A percentile compares a stretch with the other conserved stretches of the same genome.
Conservation (phyloP, 2,797 vertebrate genomes). For the Chanos chanos region DNA sequence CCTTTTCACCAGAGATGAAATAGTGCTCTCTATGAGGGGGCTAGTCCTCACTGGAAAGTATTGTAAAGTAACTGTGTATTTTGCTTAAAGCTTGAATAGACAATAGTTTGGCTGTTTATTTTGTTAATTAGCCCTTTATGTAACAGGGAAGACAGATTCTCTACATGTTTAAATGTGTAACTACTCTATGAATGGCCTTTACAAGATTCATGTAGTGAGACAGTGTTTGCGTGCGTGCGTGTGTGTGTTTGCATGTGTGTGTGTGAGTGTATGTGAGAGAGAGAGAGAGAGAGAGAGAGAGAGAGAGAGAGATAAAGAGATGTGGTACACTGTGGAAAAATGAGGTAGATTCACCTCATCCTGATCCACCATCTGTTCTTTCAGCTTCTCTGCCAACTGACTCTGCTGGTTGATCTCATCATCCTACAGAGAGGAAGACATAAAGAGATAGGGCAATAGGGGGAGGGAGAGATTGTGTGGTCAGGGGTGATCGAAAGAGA, state of each 20-base stretch:
- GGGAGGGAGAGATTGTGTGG: background rate
- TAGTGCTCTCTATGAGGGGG: too few species aligned
- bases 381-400: constrained; percentile 85
- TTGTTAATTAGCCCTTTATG: too few species aligned
- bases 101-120: too few species aligned
- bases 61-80: too few species aligned
- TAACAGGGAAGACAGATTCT: background rate
- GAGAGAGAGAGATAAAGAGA: background rate
- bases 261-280: too few species aligned
- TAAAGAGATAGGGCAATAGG: constrained; percentile 4
- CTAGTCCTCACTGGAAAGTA: too few species aligned
- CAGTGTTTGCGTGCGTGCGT: too few species aligned
- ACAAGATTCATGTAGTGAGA: too few species aligned
- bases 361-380: constrained; percentile 91
- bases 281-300: background rate
- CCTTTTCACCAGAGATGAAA: too few species aligned
- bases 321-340: background rate
- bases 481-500: background rate
- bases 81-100: too few species aligned
- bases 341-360: constrained; percentile 80
- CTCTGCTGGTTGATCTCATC: constrained; percentile 97
- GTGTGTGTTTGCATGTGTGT: too few species aligned
- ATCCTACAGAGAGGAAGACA: constrained; percentile 73
- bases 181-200: too few species aligned
- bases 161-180: background rate